Base-by-base conservation (phyloP, 2,113 vertebrate species). In the Psephotus haematonotus region DNA sequence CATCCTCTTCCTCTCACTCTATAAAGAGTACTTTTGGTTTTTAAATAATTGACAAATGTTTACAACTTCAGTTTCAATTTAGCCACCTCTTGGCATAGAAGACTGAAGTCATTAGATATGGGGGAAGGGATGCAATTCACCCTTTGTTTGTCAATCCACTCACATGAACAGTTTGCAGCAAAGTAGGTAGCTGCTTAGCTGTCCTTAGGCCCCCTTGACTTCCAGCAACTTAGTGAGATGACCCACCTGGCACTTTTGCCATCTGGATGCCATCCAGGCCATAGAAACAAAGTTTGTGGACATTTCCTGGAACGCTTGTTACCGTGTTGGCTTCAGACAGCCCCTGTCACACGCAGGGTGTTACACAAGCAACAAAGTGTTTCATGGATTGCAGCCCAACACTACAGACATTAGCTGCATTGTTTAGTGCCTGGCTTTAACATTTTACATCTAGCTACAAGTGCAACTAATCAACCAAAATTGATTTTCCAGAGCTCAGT, bases 151-250 rank as follows among this genome's bases (percentile, higher is more conserved):
- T 59, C 46, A 37, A 3, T 13, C 14, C 5, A 2, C 7, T 50
- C 39, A 59, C 1, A 1, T 2, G 2, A 1, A 1, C 2, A 2
- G n/a, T 59, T 77, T 43, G 25, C 4, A 17, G 35, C 12, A 5
- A 75, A 89, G 24, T 1, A 28, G 6, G 23, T 14, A 17, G 25
- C 27, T 50, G 39, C 10, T 22, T 16, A 53, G 53, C 2, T 39
- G 24, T 18, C 41, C 39, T 37, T 74, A 49, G 27, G 25, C 67
- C 7, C 7, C 31, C 27, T 63, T 67, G 25, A 62, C 65, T 49
- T 86, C 31, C 46, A 81, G 18, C 0, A 1, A 31, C 39, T 59
- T 41, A 37, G 28, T 19, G 57, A 95, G 59, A n/a, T 44, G 67
- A 79, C n/a, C 12, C 44, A 55, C 29, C 0, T 2, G 33, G 28